Percentiles rank a stretch among this genome's conserved stretches.
Conservation (phyloP, 2,797 vertebrate genomes). For the Triplophysa yarkandensis region DNA sequence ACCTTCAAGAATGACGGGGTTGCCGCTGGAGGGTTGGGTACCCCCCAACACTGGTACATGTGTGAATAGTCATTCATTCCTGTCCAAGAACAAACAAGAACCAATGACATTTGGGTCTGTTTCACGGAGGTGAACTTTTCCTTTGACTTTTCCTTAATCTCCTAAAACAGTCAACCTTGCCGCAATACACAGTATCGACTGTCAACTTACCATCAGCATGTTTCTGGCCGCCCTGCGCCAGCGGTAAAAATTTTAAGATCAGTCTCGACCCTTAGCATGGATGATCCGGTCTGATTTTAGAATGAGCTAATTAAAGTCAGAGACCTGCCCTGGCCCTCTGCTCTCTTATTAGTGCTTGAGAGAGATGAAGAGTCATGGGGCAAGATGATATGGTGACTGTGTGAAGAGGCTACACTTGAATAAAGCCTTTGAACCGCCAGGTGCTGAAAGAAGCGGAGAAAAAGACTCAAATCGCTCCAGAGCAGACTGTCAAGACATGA, state of each 20-base stretch:
- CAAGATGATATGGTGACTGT: slow-evolving; percentile 23
- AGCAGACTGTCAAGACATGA: neutral
- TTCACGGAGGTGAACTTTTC: neutral
- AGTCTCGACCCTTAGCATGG: neutral
- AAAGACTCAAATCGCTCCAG: neutral
- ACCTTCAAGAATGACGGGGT: too few relatives aligned
- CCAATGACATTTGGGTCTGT: neutral
- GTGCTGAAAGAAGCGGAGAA: neutral
- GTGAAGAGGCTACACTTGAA: slow-evolving; percentile 16
- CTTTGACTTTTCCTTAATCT: too few relatives aligned
- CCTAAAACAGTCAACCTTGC: neutral
- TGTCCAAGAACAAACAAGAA: neutral
- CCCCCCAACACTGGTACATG: too few relatives aligned
- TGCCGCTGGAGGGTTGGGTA: too few relatives aligned
- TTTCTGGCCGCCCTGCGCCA: neutral
- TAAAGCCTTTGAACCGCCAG: slow-evolving; percentile 15
- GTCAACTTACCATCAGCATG: neutral
- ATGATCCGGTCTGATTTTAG: slow-evolving; percentile 16
- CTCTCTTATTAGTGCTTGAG: slow-evolving; percentile 48
- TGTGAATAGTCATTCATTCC: too few relatives aligned
- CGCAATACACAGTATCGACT: neutral
- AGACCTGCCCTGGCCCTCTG: slow-evolving; percentile 22
- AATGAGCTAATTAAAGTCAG: slow-evolving; percentile 51
- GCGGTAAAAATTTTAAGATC: neutral
- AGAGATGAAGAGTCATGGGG: slow-evolving; percentile 37